These are phyloP conservation scores for Cantharis lateralis DNA, from an alignment of 2,888 invertebrate genomes.

Conservation along the genomic window DNA sequence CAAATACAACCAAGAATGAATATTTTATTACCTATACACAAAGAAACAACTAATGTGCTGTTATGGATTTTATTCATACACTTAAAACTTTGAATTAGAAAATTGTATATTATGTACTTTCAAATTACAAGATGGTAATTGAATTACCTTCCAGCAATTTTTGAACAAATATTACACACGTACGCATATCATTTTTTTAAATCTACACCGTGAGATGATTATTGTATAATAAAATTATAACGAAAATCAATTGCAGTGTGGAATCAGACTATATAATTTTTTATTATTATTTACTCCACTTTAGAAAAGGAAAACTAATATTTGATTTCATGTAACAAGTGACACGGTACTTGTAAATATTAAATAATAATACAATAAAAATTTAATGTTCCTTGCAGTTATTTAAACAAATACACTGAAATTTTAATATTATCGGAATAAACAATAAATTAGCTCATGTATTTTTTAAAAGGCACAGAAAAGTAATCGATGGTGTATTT, in stretches of 20 bases:
- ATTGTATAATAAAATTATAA: not conserved
- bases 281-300: not conserved
- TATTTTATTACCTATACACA: slow-evolving; percentile 14
- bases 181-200: not conserved
- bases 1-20: slow-evolving; percentile 10
- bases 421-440: not conserved
- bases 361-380: not conserved
- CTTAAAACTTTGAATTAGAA: not conserved
- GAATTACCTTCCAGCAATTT: not conserved
- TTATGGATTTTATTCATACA: not conserved
- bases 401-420: not conserved
- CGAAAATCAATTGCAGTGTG: not conserved
- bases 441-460: not conserved
- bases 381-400: not conserved
- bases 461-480: not conserved
- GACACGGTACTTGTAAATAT: not conserved
- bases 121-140: not conserved
- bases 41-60: not conserved
- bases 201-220: not conserved
- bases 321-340: not conserved
- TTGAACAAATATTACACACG: not conserved
- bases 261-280: not conserved
- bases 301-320: not conserved
- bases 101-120: not conserved
- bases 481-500: not conserved